Evolutionary conservation across 2,113 vertebrate genomes (phyloP).

Genomic region (Hemicordylus capensis): DNA sequence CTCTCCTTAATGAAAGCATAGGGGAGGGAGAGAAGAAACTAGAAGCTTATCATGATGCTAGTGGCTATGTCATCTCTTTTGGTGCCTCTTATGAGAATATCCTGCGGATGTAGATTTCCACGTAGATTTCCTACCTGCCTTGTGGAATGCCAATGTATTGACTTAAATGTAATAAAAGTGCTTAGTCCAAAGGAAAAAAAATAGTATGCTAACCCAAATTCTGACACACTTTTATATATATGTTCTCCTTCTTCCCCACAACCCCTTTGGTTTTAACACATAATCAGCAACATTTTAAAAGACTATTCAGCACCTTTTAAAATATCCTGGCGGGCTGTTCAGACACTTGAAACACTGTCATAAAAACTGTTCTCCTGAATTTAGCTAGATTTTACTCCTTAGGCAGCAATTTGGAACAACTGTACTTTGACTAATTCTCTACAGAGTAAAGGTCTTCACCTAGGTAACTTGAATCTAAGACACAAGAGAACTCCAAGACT

Average conservation of each 20-base stretch:
- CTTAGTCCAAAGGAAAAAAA: background rate
- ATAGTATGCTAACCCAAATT: slow-evolving; percentile 12
- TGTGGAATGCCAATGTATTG: background rate
- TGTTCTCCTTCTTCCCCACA: background rate
- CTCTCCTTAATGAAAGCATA: background rate
- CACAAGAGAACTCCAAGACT: background rate
- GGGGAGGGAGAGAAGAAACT: background rate
- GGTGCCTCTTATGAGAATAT: background rate
- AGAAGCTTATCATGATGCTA: background rate
- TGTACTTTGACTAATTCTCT: background rate
- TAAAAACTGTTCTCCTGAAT: slow-evolving; percentile 6
- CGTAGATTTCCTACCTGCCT: background rate
- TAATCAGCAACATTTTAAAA: slow-evolving; percentile 17
- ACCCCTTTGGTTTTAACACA: slow-evolving; percentile 8
- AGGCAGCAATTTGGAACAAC: background rate
- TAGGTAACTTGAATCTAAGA: background rate
- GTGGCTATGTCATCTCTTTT: background rate
- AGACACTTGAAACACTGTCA: slow-evolving; percentile 14
- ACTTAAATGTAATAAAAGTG: background rate
- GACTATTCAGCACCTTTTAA: slow-evolving; percentile 9
- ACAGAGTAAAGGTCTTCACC: background rate
- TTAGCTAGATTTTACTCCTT: background rate
- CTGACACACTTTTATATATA: background rate
- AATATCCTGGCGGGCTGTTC: slow-evolving; percentile 12
- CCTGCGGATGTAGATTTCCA: background rate